These are phyloP conservation scores for Percina caprodes DNA, from an alignment of 2,113 vertebrate species.

Conservation along the genomic window DNA sequence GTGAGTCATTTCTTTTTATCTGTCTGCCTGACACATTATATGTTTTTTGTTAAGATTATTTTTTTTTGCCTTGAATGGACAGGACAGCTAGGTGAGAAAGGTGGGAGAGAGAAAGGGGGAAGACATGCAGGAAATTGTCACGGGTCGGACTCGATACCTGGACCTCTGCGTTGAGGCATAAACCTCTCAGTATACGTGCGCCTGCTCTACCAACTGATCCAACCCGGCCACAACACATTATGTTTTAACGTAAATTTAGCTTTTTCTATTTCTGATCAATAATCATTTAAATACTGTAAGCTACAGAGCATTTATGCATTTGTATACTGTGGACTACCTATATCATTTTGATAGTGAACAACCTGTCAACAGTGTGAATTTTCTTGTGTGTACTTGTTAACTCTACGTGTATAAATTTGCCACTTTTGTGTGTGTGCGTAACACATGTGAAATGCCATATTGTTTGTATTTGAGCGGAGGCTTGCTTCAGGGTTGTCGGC, in stretches of 20 bases:
- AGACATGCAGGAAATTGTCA: no score
- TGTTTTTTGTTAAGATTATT: no score
- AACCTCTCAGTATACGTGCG: no score
- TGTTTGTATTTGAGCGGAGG: slow-evolving; percentile 72
- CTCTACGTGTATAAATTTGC: background rate
- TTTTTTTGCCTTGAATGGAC: no score
- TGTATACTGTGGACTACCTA: background rate
- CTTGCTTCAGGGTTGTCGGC: slow-evolving; percentile 80
- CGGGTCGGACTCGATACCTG: no score
- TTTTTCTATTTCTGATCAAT: slow-evolving; percentile 2
- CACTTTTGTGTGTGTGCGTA: background rate
- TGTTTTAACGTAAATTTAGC: slow-evolving; percentile 23
- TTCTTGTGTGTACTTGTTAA: background rate
- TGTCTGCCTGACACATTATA: slow-evolving; percentile 13
- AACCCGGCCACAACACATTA: no score
- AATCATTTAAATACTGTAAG: slow-evolving; percentile 21
- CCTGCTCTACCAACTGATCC: no score
- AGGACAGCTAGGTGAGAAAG: no score
- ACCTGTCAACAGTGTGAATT: slow-evolving; percentile 5
- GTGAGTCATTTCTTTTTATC: slow-evolving; percentile 32
- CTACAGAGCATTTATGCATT: slow-evolving; percentile 4
- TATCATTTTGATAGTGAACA: background rate
- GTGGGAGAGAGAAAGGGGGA: no score
- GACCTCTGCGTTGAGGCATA: no score
- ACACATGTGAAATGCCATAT: background rate